phyloP scores from a whole-genome alignment of 2,888 invertebrate species.

The Cryptocephalus moraei region DNA sequence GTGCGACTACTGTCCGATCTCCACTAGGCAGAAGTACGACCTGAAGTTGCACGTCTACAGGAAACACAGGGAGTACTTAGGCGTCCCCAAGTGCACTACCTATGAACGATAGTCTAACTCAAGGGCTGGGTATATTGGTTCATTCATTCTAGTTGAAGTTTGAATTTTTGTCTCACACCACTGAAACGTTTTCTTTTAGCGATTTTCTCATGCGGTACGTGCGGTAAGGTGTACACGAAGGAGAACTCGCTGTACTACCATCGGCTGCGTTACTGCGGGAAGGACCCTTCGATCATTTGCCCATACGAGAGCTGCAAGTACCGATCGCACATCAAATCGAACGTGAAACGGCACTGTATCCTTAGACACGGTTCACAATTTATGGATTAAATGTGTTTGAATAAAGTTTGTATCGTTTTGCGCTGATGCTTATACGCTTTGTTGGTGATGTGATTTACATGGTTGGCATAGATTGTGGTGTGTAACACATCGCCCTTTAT shows the following conservation, averaged over 20 bases:
- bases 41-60: constrained; percentile 10
- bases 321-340: constrained; percentile 70
- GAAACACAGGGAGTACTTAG: constrained; percentile 4
- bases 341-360: constrained; percentile 58
- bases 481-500: no score
- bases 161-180: not conserved
- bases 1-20: constrained; percentile 5
- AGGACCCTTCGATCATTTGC: constrained; percentile 41
- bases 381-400: no score
- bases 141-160: no score
- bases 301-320: constrained; percentile 70
- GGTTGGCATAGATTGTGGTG: no score
- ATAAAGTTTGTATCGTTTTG: no score
- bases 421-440: no score
- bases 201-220: not conserved
- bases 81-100: not conserved
- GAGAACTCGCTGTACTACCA: constrained; percentile 9
- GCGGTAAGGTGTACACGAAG: no score
- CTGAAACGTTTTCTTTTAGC: not conserved
- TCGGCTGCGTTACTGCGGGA: constrained; percentile 16
- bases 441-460: no score
- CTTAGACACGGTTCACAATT: not conserved
- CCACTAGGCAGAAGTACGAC: constrained; percentile 8
- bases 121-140: no score
- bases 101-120: no score